Conservation (phyloP, 2,113 vertebrate genomes). For the Heterotis niloticus region DNA sequence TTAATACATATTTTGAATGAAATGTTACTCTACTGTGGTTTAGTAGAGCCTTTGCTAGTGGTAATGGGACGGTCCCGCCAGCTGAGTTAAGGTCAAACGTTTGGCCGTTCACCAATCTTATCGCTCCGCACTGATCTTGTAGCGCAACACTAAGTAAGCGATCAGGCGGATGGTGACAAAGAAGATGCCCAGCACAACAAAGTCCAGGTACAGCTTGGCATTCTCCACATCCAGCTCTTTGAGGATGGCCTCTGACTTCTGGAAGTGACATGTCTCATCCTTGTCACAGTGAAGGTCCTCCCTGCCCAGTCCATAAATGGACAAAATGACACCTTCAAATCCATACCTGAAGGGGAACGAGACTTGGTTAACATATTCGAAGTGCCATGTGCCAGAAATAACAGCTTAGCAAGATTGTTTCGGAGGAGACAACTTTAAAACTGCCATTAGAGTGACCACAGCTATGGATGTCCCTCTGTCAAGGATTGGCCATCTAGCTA, state of each 20-base stretch:
- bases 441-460: no score
- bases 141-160: slow-evolving; percentile 86
- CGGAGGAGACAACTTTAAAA: no score
- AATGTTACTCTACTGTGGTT: not conserved
- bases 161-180: slow-evolving; percentile 84
- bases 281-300: slow-evolving; percentile 85
- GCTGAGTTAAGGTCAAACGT: no score
- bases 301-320: slow-evolving; percentile 87
- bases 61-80: not conserved
- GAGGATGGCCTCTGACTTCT: slow-evolving; percentile 86
- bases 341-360: slow-evolving; percentile 71
- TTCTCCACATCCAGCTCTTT: slow-evolving; percentile 89
- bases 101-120: slow-evolving; percentile 52
- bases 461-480: no score
- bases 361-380: no score
- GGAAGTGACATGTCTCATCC: slow-evolving; percentile 85
- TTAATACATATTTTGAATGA: not conserved
- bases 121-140: slow-evolving; percentile 89
- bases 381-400: no score
- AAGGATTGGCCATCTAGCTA: no score
- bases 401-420: no score
- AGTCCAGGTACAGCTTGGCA: slow-evolving; percentile 88
- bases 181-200: slow-evolving; percentile 83
- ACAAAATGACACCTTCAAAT: slow-evolving; percentile 90
- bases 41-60: not conserved